These are phyloP conservation scores for Pelodiscus sinensis DNA, from an alignment of 2,113 vertebrate genomes.

Conservation along the genomic window DNA sequence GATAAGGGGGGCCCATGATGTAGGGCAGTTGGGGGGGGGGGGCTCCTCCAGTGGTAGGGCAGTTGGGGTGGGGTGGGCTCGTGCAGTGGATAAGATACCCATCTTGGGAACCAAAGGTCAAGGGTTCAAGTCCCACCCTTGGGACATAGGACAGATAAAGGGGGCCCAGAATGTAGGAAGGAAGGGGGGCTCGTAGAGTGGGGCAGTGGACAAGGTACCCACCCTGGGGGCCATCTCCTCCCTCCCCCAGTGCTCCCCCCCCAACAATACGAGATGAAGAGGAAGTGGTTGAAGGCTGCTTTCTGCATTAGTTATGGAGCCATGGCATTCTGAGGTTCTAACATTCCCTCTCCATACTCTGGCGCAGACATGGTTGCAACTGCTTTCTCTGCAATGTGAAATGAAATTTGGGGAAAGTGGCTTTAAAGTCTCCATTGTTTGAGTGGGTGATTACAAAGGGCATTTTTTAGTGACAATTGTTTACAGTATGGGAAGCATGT, in stretches of 20 bases:
- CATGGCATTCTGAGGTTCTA: not conserved
- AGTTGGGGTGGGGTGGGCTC: too few relatives aligned
- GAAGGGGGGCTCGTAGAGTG: too few relatives aligned
- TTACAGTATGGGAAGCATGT: not conserved
- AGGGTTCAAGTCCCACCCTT: too few relatives aligned
- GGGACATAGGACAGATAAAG: too few relatives aligned
- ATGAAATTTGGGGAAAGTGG: not conserved
- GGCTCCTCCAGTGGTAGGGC: too few relatives aligned
- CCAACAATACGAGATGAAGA: not conserved
- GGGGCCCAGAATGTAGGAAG: too few relatives aligned
- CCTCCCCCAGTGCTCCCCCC: fast-evolving
- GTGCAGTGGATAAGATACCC: too few relatives aligned
- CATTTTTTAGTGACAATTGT: not conserved
- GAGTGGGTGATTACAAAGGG: not conserved
- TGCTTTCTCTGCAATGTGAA: not conserved
- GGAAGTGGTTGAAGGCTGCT: not conserved
- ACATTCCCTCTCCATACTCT: not conserved
- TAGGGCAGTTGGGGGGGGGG: too few relatives aligned
- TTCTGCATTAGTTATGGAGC: not conserved
- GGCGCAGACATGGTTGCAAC: fast-evolving
- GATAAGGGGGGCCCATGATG: too few relatives aligned
- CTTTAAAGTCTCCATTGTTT: not conserved
- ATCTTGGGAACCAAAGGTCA: too few relatives aligned
- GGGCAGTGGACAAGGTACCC: too few relatives aligned
- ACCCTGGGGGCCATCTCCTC: not conserved